phyloP scores from a whole-genome alignment of 64 coral and sea anemone genomes.

The Catalaphyllia jardinei region DNA sequence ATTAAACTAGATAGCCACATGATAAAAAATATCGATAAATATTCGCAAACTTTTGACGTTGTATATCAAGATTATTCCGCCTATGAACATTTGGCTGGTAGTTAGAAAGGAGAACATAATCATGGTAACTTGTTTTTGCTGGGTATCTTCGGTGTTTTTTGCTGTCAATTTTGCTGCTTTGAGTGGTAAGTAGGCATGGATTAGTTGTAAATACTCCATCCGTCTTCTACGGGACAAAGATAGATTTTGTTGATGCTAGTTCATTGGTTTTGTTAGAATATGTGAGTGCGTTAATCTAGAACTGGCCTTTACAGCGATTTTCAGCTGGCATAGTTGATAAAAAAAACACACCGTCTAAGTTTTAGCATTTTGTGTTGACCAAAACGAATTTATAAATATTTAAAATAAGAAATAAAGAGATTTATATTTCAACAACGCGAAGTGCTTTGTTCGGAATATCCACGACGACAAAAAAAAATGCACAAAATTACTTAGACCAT shows the following conservation, averaged over 20 bases:
- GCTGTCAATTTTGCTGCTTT: not conserved
- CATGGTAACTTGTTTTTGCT: constrained; percentile 8
- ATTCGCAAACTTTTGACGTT: not conserved
- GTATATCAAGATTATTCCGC: not conserved
- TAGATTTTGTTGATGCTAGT: not conserved
- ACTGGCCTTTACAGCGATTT: not conserved
- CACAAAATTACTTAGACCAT: too few relatives aligned
- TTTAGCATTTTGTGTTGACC: not conserved
- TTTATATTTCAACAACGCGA: too few relatives aligned
- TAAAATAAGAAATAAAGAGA: too few relatives aligned
- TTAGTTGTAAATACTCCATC: too few relatives aligned
- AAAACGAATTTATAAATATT: too few relatives aligned
- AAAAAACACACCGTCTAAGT: not conserved
- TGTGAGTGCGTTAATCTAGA: too few relatives aligned
- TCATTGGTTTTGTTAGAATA: not conserved
- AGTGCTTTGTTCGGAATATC: too few relatives aligned
- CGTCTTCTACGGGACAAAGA: not conserved
- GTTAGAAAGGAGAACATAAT: not conserved
- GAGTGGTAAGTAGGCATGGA: not conserved
- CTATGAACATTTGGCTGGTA: not conserved
- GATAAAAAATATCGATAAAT: constrained; percentile 29
- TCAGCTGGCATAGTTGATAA: not conserved
- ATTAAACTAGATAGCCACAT: not conserved
- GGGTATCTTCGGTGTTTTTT: not conserved
- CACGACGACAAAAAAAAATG: too few relatives aligned